Base-by-base conservation (phyloP, 2,797 vertebrate genomes). In the Sebastes matsubarae region DNA sequence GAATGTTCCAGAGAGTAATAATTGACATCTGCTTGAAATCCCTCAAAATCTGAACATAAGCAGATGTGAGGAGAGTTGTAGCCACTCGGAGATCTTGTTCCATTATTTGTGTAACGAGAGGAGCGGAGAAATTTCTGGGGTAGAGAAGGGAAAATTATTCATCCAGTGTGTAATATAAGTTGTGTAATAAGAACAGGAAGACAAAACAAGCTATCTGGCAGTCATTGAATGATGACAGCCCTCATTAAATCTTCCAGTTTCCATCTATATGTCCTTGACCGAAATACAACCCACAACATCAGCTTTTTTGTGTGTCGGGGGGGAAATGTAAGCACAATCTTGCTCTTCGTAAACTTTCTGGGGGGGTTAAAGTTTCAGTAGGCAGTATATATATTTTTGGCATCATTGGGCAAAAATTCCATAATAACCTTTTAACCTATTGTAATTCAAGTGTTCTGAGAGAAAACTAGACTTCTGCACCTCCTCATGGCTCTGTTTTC, bases 21-120 rank as follows among this genome's bases (percentile, higher is more conserved):
- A 88, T 57, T 81, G 42, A 80, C 87, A 92, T 93, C 82, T 82
- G 86, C 59, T 86, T 66, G 29, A 87, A 87, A 88, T 84, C 46
- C 66, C n/a, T 85, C 18, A 82, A 75, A 77, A 82, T 84, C 14
- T 80, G 82, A 89, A 76, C 80, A 73, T 65, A 85, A 81, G 81
- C 80, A 90, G 81, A 92, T 84, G 74, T 82, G 63, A 78, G 27
- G 72, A 68, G 36, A 32, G 50, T 42, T 68, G 36, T n/a, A 70
- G 67, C 30, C 60, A 65, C 81, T 79, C 22, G 13, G 22, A 83
- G 59, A 86, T 77, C 57, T 46, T 74, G 64, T 72, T 88, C 60
- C 61, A 25, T 69, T 78, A 50, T 74, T 87, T 81, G 42, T 73
- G 50, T 84, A 65, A 54, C 3, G 34, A 64, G 29, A 67, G 20